A percentile compares a stretch with the other conserved stretches of the same genome.
Evolutionary conservation across 2,113 vertebrate species (phyloP).

Genomic region (Pseudorasbora parva): DNA sequence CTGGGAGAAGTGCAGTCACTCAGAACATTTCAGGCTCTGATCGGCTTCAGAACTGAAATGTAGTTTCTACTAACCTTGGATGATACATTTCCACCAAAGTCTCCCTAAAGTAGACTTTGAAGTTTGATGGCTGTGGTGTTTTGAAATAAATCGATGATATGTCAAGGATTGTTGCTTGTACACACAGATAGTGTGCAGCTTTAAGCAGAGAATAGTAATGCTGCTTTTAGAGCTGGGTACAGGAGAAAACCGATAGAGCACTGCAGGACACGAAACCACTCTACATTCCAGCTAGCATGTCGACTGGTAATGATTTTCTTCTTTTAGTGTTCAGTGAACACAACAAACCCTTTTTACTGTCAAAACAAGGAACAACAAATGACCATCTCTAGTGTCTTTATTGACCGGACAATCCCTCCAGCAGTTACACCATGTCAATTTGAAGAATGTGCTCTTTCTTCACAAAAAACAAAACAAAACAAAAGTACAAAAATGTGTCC

Average conservation of each 20-base stretch:
- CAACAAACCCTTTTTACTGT: neutral
- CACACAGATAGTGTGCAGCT: neutral
- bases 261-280: neutral
- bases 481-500: too few relatives aligned
- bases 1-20: neutral
- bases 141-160: neutral
- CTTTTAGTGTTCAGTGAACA: constrained; percentile 24
- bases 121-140: constrained; percentile 7
- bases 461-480: too few relatives aligned
- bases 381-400: neutral
- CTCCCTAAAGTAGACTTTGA: neutral
- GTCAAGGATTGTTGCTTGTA: neutral
- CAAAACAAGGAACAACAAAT: neutral
- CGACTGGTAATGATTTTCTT: constrained; percentile 4
- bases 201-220: neutral
- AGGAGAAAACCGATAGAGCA: constrained; percentile 16
- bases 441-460: neutral
- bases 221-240: constrained; percentile 8
- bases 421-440: neutral
- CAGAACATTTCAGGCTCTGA: constrained; percentile 1
- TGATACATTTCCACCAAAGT: neutral
- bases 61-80: neutral
- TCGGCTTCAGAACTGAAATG: constrained; percentile 1
- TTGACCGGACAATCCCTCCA: neutral
- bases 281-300: neutral